A percentile compares a stretch with the other conserved stretches of the same genome.
phyloP scores from a whole-genome alignment of 2,888 invertebrate genomes.

The Xylophagus ater region DNA sequence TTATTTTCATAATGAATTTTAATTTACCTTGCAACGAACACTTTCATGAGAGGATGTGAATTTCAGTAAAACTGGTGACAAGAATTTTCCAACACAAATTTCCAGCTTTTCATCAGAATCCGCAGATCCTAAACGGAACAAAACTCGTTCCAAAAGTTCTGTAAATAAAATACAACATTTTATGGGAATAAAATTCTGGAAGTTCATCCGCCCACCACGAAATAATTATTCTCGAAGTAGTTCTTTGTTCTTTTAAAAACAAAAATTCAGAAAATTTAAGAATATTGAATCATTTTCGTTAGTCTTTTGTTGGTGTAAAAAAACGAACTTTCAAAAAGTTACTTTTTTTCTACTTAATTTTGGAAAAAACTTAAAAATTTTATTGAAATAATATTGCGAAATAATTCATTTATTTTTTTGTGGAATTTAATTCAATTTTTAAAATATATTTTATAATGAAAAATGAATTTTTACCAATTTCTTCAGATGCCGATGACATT shows the following conservation, averaged over 20 bases:
- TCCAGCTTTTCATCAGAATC: conserved; percentile 84
- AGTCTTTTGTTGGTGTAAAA: neutral
- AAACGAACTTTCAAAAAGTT: neutral
- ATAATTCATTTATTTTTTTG: too few species aligned
- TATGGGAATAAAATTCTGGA: neutral
- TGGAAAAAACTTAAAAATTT: neutral
- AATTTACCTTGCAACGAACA: conserved; percentile 53
- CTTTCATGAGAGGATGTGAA: conserved; percentile 77
- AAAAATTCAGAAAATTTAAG: neutral
- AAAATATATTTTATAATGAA: neutral
- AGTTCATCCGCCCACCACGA: neutral
- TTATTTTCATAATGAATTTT: neutral
- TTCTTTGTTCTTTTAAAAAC: neutral
- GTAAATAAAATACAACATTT: conserved; percentile 20
- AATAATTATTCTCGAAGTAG: neutral
- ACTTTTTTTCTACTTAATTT: neutral
- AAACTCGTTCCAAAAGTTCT: conserved; percentile 83
- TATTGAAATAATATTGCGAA: conserved; percentile 3
- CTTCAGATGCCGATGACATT: conserved; percentile 36
- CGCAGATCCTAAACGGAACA: conserved; percentile 76
- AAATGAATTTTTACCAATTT: conserved; percentile 30
- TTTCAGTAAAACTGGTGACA: conserved; percentile 83
- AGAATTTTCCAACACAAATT: conserved; percentile 62
- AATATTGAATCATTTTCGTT: neutral
- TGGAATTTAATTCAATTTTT: neutral